phyloP scores from a whole-genome alignment of 2,797 vertebrate species.

The Tokudaia muenninki region DNA sequence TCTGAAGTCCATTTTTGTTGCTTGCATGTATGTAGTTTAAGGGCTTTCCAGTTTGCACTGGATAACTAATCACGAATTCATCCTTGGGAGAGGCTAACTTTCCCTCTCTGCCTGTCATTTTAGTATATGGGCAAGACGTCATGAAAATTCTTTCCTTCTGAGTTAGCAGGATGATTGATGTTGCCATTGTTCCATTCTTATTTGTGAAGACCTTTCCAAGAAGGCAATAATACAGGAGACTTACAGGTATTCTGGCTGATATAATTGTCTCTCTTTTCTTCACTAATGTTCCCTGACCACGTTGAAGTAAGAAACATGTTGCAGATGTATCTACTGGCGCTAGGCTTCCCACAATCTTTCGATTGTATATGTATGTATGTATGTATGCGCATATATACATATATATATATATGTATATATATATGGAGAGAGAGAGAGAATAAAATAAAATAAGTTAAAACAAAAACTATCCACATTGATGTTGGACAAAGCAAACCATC shows the following conservation, averaged over 20 bases:
- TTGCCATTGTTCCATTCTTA: neutral
- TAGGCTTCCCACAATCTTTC: neutral
- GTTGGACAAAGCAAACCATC: neutral
- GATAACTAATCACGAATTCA: neutral
- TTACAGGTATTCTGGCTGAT: neutral
- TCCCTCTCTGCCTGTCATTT: neutral
- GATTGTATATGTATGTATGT: too few relatives aligned
- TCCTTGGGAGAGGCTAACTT: neutral
- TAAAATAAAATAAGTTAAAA: neutral
- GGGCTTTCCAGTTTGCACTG: neutral
- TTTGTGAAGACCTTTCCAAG: neutral
- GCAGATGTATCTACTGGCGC: neutral
- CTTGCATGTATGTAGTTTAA: neutral
- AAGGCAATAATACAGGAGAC: neutral
- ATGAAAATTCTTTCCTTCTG: neutral
- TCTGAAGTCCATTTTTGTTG: neutral
- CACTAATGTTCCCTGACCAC: neutral
- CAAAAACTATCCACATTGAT: neutral
- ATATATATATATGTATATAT: too few relatives aligned
- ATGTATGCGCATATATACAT: too few relatives aligned
- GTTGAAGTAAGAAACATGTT: neutral
- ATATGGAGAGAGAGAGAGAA: too few relatives aligned
- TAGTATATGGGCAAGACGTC: neutral
- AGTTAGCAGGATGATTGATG: neutral
- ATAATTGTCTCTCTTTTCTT: neutral